phyloP scores from a whole-genome alignment of 2,888 invertebrate genomes.

The Tolmerus cingulatus region DNA sequence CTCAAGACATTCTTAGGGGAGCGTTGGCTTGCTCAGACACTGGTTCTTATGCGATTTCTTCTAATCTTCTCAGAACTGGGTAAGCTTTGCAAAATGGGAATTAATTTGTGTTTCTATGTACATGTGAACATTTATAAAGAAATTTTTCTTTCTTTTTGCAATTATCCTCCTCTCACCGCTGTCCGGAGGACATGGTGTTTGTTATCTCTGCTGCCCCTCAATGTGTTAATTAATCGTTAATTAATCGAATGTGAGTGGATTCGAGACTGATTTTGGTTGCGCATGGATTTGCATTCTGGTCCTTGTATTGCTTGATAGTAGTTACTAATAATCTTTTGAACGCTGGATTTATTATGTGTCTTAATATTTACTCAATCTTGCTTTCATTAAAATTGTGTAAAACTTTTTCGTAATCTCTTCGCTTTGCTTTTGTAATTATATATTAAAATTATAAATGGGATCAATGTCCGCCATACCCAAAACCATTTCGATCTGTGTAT shows the following conservation, averaged over 20 bases:
- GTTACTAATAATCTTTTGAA: not conserved
- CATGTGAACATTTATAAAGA: slow-evolving; percentile 33
- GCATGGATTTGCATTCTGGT: not conserved
- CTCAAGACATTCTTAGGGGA: not conserved
- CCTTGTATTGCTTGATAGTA: not conserved
- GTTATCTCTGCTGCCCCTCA: not conserved
- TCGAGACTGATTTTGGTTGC: not conserved
- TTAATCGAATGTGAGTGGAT: not conserved
- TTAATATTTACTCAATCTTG: not conserved
- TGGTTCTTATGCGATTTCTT: not conserved
- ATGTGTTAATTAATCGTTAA: not conserved
- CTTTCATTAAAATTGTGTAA: not conserved
- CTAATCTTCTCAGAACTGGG: slow-evolving; percentile 6
- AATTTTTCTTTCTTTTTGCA: slow-evolving; percentile 3
- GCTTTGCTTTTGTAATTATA: not conserved
- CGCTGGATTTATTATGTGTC: not conserved
- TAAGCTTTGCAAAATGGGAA: slow-evolving; percentile 6
- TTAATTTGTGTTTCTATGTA: slow-evolving; percentile 11
- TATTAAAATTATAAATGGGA: not conserved
- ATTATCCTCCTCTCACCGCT: not conserved
- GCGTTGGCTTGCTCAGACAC: not conserved
- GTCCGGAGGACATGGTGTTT: not conserved
- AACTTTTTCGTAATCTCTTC: not conserved
- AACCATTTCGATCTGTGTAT: not conserved
- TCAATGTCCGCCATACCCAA: not conserved